A percentile compares a stretch with the other conserved stretches of the same genome.
These are phyloP conservation scores for Cetonia aurata DNA, from an alignment of 2,888 invertebrate species.

Conservation along the genomic window DNA sequence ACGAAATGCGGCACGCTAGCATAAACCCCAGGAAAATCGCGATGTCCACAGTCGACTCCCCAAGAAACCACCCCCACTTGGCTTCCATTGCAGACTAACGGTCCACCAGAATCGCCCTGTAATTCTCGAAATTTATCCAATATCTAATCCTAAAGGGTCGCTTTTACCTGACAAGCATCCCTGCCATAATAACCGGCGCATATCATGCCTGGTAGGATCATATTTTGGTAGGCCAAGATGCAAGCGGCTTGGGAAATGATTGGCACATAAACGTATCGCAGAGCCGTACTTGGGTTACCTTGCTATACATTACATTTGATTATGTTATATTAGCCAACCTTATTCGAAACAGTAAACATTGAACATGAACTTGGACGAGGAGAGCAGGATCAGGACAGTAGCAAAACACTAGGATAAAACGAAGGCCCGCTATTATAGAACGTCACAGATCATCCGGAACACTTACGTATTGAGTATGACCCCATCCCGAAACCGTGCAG, in stretches of 20 bases:
- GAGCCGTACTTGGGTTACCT: constrained; percentile 6
- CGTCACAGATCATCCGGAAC: too few species aligned
- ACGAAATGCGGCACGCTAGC: constrained; percentile 52
- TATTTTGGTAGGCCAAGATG: constrained; percentile 4
- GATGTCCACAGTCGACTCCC: constrained; percentile 54
- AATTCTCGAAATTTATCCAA: background rate
- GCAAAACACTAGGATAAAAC: too few species aligned
- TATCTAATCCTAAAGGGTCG: background rate
- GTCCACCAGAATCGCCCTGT: constrained; percentile 57
- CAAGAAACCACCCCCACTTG: constrained; percentile 55
- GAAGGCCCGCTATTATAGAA: too few species aligned
- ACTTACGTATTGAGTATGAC: constrained; percentile 18
- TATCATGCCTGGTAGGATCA: constrained; percentile 45
- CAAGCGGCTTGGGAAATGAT: constrained; percentile 30
- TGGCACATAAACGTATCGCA: constrained; percentile 32
- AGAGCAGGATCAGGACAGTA: too few species aligned
- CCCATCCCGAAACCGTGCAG: constrained; percentile 31
- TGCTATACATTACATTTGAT: background rate
- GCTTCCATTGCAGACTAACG: constrained; percentile 47
- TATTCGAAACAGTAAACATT: too few species aligned
- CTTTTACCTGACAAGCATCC: constrained; percentile 47
- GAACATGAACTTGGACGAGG: too few species aligned
- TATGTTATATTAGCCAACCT: too few species aligned
- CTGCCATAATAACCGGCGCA: constrained; percentile 47
- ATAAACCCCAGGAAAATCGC: constrained; percentile 56